A percentile compares a stretch with the other conserved stretches of the same genome.
These are phyloP conservation scores for Molossus alvarezi DNA, from an alignment of 2,797 vertebrate genomes.

Conservation along the genomic window DNA sequence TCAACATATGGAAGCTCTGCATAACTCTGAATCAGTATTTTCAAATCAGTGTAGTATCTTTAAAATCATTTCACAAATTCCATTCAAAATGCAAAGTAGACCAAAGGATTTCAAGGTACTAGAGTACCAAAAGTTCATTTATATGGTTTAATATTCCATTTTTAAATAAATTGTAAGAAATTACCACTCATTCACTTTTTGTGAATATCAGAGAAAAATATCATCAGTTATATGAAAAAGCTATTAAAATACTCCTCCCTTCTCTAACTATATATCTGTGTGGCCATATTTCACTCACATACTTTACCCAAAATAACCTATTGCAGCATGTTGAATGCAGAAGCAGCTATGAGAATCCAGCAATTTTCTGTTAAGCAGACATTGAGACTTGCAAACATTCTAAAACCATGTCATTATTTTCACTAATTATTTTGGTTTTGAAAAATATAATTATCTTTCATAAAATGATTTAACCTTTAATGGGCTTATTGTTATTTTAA, in stretches of 20 bases:
- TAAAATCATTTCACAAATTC: slow-evolving; percentile 45
- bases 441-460: slow-evolving; percentile 29
- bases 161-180: background rate
- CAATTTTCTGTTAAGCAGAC: slow-evolving; percentile 7
- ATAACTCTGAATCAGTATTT: background rate
- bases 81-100: background rate
- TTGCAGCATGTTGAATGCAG: background rate
- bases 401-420: background rate
- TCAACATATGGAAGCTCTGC: background rate
- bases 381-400: background rate
- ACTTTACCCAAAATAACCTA: background rate
- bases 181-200: background rate
- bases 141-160: background rate
- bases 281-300: background rate
- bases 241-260: background rate
- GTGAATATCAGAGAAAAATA: background rate
- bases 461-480: slow-evolving; percentile 16
- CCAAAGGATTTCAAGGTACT: background rate
- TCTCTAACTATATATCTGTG: background rate
- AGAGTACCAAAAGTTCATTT: background rate
- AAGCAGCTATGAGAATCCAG: slow-evolving; percentile 7
- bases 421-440: slow-evolving; percentile 10
- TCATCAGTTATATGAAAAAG: slow-evolving; percentile 16
- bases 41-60: slow-evolving; percentile 21
- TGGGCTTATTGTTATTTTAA: slow-evolving; percentile 35